phyloP scores from a whole-genome alignment of 1,140 invertebrate genomes.

The Oreohelix idahoensis region DNA sequence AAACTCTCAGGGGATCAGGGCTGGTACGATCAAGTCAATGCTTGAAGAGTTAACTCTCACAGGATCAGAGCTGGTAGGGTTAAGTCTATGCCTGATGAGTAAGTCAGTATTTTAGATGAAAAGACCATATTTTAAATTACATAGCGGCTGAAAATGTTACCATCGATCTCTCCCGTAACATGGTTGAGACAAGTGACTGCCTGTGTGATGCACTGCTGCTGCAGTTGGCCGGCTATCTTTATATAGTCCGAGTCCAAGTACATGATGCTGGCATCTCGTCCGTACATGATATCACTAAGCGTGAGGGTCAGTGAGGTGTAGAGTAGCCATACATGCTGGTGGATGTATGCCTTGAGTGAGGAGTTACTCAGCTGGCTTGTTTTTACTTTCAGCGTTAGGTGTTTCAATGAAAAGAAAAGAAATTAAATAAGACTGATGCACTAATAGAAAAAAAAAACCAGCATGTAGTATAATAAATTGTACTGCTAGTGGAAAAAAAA shows the following conservation, averaged over 20 bases:
- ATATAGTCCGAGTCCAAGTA: slow-evolving; percentile 57
- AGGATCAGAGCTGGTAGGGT: too few relatives aligned
- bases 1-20: too few relatives aligned
- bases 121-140: too few relatives aligned
- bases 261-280: slow-evolving; percentile 38
- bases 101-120: too few relatives aligned
- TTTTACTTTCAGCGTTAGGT: slow-evolving; percentile 56
- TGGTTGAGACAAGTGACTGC: slow-evolving; percentile 64
- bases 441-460: too few relatives aligned
- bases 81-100: too few relatives aligned
- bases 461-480: too few relatives aligned
- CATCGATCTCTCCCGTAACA: slow-evolving; percentile 65
- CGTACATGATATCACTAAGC: slow-evolving; percentile 61
- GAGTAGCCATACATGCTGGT: slow-evolving; percentile 71
- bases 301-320: slow-evolving; percentile 66
- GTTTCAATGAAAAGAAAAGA: background rate
- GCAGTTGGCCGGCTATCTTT: slow-evolving; percentile 61
- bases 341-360: slow-evolving; percentile 69
- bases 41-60: too few relatives aligned
- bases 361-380: slow-evolving; percentile 63
- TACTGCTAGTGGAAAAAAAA: too few relatives aligned
- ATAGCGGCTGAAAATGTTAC: too few relatives aligned
- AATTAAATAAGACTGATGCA: background rate
- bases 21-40: too few relatives aligned
- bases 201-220: slow-evolving; percentile 64